Conservation (phyloP, 2,888 invertebrate genomes). For the Stegophylla sp. region DNA sequence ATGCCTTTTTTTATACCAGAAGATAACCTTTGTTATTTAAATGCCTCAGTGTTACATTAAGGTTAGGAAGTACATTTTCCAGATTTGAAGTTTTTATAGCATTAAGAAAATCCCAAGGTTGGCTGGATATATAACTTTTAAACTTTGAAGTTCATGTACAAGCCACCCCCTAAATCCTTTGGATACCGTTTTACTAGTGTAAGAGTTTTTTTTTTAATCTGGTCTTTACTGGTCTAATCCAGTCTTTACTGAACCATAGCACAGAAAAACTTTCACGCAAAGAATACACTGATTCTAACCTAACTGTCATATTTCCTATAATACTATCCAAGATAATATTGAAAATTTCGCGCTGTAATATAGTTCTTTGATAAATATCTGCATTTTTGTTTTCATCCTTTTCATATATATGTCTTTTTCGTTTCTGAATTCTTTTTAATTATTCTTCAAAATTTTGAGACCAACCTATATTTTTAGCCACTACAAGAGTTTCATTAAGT, state of each 20-base stretch:
- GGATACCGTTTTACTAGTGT: background rate
- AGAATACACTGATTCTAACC: slow-evolving; percentile 4
- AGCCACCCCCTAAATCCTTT: background rate
- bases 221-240: background rate
- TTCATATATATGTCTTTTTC: background rate
- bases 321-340: background rate
- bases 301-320: background rate
- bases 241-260: background rate
- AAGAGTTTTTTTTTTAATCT: background rate
- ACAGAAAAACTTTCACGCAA: background rate
- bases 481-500: background rate
- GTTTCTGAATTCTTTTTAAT: background rate
- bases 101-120: background rate
- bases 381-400: background rate
- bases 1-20: no score
- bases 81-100: slow-evolving; percentile 8
- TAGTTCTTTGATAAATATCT: background rate
- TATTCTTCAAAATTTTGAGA: background rate
- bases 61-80: no score
- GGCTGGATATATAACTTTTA: background rate
- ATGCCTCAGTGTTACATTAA: no score
- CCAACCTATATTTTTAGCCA: slow-evolving; percentile 19
- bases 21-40: no score
- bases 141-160: slow-evolving; percentile 12
- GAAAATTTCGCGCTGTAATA: background rate